Conservation (phyloP, 2,797 vertebrate genomes). For the Cirrhinus molitorella region DNA sequence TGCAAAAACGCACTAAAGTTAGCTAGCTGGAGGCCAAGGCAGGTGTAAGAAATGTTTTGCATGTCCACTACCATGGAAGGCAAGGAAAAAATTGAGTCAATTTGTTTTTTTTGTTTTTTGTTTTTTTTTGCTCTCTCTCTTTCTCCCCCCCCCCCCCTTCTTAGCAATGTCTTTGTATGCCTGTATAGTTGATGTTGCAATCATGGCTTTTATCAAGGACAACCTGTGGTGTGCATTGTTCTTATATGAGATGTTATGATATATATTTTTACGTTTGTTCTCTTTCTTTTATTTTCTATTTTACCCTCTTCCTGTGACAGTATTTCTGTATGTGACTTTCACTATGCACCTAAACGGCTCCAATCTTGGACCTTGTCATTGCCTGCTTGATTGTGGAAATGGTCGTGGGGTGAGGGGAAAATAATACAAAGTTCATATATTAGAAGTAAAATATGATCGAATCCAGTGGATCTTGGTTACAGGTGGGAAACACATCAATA, state of each 20-base stretch:
- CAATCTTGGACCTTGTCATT: constrained; percentile 89
- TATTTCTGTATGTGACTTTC: constrained; percentile 85
- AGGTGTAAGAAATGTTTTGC: constrained; percentile 64
- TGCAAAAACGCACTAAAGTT: neutral
- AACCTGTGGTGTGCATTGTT: constrained; percentile 89
- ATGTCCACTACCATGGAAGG: constrained; percentile 63
- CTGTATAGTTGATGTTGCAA: constrained; percentile 90
- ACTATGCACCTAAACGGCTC: constrained; percentile 94
- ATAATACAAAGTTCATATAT: constrained; percentile 75
- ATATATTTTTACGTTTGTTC: constrained; percentile 79
- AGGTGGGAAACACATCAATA: constrained; percentile 95
- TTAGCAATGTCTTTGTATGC: constrained; percentile 88
- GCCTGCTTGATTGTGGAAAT: constrained; percentile 85
- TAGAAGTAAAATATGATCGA: constrained; percentile 70
- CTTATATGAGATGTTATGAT: constrained; percentile 80
- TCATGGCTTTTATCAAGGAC: constrained; percentile 88
- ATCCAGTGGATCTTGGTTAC: constrained; percentile 75
- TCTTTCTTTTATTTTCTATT: constrained; percentile 69
- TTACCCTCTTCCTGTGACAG: constrained; percentile 84
- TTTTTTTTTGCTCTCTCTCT: constrained; percentile 56
- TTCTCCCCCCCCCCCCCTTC: constrained; percentile 57
- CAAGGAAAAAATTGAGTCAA: constrained; percentile 61
- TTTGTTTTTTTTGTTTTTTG: constrained; percentile 55
- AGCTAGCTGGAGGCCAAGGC: constrained; percentile 38
- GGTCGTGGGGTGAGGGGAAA: constrained; percentile 63